Evolutionary conservation across 2,797 vertebrate genomes (phyloP), one percentile per base, ranked within the genome.

Genomic region (Helostoma temminkii): DNA sequence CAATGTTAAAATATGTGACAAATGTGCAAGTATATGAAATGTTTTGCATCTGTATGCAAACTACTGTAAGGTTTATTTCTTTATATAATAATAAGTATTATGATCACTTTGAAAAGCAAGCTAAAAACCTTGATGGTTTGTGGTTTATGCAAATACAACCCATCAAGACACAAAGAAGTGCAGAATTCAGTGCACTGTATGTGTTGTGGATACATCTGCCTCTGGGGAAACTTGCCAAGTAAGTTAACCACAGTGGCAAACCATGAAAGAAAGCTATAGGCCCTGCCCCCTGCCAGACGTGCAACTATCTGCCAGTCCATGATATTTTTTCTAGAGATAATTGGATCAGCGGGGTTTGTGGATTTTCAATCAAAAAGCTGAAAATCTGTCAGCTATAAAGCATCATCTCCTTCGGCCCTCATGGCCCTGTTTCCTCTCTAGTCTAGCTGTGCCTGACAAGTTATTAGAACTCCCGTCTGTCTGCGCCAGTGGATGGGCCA

Each of bases 381-480:
- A 75, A 80, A 83, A 85, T 76, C 61, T 81, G 86, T 88, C 89
- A 86, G 76, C 80, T 78, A 58, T 80, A 79, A 90, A 74, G 82
- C 77, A 81, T 89, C 61, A 50, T 74, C 78, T 85, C 74, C 77
- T 74, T 55, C 41, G 10, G 68, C 67, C 72, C 81, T 73, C 61
- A 71, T 81, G 78, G 76, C 76, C 71, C 74, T 0, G 48, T 71
- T 86, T 83, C 76, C 81, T 83, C 64, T 76, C 58, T 53, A 19
- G 65, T 84, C 76, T 52, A 74, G 63, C 73, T 81, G 66, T 61
- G 85, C 81, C 74, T 88, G 84, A 86, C 83, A 87, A 66, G 71
- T 62, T 74, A 86, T 88, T 81, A 85, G 69, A 76, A 54, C 50
- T 24, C 47, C 69, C 62, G 87, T 88, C 86, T 61, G 74, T 76